These are phyloP conservation scores for Ormyrus labotus DNA, from an alignment of 2,888 invertebrate species.

Conservation along the genomic window DNA sequence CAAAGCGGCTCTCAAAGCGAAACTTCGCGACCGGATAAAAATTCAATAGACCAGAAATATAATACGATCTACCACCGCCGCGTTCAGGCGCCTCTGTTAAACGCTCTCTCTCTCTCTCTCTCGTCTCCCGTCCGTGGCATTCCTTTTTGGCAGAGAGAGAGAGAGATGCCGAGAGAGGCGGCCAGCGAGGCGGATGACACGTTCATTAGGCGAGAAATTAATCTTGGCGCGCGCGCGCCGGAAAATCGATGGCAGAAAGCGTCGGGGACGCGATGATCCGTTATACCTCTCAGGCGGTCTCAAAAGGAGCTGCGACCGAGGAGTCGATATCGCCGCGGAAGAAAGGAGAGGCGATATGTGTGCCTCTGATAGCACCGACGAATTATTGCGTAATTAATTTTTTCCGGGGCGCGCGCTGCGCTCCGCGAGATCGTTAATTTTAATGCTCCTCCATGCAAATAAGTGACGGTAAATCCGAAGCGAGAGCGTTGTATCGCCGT, in stretches of 20 bases:
- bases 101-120: background rate
- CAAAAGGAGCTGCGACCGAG: background rate
- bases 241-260: constrained; percentile 5
- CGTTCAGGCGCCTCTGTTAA: background rate
- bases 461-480: too few species aligned
- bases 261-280: background rate
- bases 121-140: background rate
- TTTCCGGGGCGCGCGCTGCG: background rate
- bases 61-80: too few species aligned
- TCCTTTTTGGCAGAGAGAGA: constrained; percentile 5
- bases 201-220: constrained; percentile 39
- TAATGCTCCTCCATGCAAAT: background rate
- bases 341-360: too few species aligned
- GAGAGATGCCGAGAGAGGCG: background rate
- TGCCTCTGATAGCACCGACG: too few species aligned
- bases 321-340: background rate
- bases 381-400: too few species aligned
- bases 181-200: background rate
- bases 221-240: constrained; percentile 1
- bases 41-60: too few species aligned
- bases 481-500: too few species aligned
- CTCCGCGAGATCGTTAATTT: constrained; percentile 1
- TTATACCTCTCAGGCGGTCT: background rate
- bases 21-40: too few species aligned
- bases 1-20: too few species aligned